These are phyloP conservation scores for Hemicrepidius hirtus DNA, from an alignment of 2,888 invertebrate genomes.

Conservation along the genomic window DNA sequence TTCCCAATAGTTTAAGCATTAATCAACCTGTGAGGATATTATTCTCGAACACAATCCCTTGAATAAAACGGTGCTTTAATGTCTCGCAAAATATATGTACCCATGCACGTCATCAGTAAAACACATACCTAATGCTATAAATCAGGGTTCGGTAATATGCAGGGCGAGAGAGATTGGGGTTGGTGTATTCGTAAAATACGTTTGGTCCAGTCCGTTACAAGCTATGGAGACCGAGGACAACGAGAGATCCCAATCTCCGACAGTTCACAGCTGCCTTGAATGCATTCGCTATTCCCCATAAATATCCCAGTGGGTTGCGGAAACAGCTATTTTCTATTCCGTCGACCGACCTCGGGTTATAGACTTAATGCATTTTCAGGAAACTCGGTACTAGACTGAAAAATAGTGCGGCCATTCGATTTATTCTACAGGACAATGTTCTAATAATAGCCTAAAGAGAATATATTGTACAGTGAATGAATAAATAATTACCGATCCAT, in stretches of 20 bases:
- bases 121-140: not conserved
- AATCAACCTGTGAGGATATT: not conserved
- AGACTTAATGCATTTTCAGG: constrained; percentile 43
- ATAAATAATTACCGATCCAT: too few relatives aligned
- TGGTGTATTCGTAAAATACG: constrained; percentile 1
- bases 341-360: constrained; percentile 36
- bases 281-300: constrained; percentile 42
- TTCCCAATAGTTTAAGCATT: constrained; percentile 5
- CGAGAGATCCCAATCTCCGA: constrained; percentile 39
- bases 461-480: too few relatives aligned
- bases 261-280: constrained; percentile 42
- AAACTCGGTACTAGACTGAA: constrained; percentile 27
- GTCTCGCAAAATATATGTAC: not conserved
- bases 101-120: not conserved
- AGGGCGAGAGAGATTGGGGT: not conserved
- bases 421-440: too few relatives aligned
- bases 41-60: not conserved
- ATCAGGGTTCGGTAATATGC: constrained; percentile 19
- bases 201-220: not conserved
- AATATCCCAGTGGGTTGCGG: constrained; percentile 41
- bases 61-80: not conserved
- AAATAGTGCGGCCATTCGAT: not conserved
- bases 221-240: constrained; percentile 32
- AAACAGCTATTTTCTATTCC: constrained; percentile 44
- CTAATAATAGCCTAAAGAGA: too few relatives aligned